Percentiles rank a stretch among this genome's conserved stretches.
Conservation (phyloP, 2,888 invertebrate genomes). For the Drosophila fulvimacula region DNA sequence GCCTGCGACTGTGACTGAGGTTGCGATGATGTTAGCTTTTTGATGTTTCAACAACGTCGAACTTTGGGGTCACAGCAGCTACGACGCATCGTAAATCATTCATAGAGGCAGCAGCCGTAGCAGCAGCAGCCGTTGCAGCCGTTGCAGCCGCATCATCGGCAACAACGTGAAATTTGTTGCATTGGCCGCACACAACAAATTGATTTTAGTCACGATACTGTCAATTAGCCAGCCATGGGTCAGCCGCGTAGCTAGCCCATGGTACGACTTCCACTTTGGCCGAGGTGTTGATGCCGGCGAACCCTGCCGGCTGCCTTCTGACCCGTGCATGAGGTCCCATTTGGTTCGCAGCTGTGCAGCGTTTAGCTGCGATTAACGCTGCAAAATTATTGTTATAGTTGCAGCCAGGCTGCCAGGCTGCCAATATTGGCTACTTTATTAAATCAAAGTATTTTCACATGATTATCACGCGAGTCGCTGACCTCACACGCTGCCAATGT, state of each 20-base stretch:
- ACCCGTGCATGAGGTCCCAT: slow-evolving; percentile 43
- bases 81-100: slow-evolving; percentile 83
- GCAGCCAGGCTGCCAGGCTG: slow-evolving; percentile 32
- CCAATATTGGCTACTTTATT: slow-evolving; percentile 77
- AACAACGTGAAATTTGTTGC: slow-evolving; percentile 78
- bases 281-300: slow-evolving; percentile 74
- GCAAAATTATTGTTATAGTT: slow-evolving; percentile 80
- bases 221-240: slow-evolving; percentile 84
- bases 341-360: slow-evolving; percentile 54
- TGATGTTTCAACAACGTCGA: slow-evolving; percentile 79
- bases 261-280: slow-evolving; percentile 31
- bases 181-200: slow-evolving; percentile 80
- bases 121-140: slow-evolving; percentile 27
- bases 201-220: slow-evolving; percentile 84
- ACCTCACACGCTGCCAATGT: slow-evolving; percentile 57
- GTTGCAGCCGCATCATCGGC: slow-evolving; percentile 36
- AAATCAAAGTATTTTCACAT: slow-evolving; percentile 80
- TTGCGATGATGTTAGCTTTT: slow-evolving; percentile 60
- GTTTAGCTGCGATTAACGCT: slow-evolving; percentile 78
- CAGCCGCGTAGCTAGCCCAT: slow-evolving; percentile 59
- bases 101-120: slow-evolving; percentile 63
- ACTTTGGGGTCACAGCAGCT: slow-evolving; percentile 73
- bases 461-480: slow-evolving; percentile 78
- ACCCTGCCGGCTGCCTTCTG: slow-evolving; percentile 63
- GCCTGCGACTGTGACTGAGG: slow-evolving; percentile 12